Evolutionary conservation across 2,888 invertebrate genomes (phyloP), one percentile per base, ranked within the genome.

Genomic region (Spisula solida): DNA sequence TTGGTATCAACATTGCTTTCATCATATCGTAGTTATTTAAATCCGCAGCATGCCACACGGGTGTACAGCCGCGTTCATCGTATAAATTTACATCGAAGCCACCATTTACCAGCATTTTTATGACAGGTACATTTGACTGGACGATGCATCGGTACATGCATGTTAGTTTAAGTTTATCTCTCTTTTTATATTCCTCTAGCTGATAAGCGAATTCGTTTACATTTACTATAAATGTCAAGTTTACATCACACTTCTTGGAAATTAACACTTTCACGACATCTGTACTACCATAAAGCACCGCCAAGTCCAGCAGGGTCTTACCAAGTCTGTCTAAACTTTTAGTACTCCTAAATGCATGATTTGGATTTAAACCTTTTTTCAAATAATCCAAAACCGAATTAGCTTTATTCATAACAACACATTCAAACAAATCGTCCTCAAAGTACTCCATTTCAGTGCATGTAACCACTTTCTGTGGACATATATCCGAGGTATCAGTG

Each of bases 21-120:
- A 93, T 92, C 93, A 95, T 94, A 20, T 94, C 93, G 82, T 95
- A 94, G 86, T 95, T 94, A 83, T 94, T 91, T 18, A 94, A 89
- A 89, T 95, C 95, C 2, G 94, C 93, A 18, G 95, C 95, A 81
- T 95, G 95, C 95, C 95, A 95, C 29, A 95, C 85, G 0, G 94
- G 93, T 14, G 94, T 93, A 88, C 95, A 95, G 20, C 94, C 94
- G 18, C 95, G 88, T 79, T 95, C 94, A 81, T 95, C 95, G 85
- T 92, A 87, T 16, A 94, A 83, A 85, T 95, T 95, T 12, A 95
- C 95, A 88, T 95, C 94, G 88, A 94, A 94, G 16, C 95, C 95
- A 14, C 93, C 95, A 66, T 88, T 89, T 1, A 95, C 94, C 25
- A 95, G 88, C 56, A 92, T 86, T 84, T 92, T 92, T n/a, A 94